Conservation (phyloP, 2,113 vertebrate species). For the Morphnarchus princeps region DNA sequence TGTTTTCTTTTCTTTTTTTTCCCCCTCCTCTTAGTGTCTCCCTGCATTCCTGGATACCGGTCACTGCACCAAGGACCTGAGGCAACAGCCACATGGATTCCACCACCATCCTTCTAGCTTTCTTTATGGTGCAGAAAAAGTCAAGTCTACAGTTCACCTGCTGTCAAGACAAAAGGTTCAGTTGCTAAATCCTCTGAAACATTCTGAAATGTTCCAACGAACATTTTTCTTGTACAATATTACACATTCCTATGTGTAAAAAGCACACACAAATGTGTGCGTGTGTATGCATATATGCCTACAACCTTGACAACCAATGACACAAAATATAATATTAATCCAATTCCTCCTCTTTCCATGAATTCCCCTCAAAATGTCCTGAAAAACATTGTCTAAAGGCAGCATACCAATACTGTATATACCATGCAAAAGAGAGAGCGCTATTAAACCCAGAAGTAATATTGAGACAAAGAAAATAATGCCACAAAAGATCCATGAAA, state of each 20-base stretch:
- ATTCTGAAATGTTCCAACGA: neutral
- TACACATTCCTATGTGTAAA: neutral
- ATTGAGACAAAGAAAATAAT: neutral
- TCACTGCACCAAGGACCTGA: constrained; percentile 48
- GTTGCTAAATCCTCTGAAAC: neutral
- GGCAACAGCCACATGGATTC: constrained; percentile 34
- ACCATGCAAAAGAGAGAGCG: neutral
- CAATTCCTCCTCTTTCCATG: neutral
- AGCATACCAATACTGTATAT: neutral
- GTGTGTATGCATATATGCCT: neutral
- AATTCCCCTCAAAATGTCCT: neutral
- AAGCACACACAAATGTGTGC: neutral
- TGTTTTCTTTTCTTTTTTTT: constrained; percentile 57
- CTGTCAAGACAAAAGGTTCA: neutral
- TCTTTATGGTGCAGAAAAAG: neutral
- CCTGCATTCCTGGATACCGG: constrained; percentile 54
- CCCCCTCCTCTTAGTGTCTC: neutral
- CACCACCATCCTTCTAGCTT: neutral
- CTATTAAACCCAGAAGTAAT: neutral
- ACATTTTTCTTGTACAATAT: neutral
- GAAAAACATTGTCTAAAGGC: neutral
- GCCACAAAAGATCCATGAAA: neutral
- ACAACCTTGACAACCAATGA: neutral
- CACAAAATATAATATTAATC: neutral
- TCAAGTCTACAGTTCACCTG: constrained; percentile 20